Percentiles rank a stretch among this genome's conserved stretches.
Evolutionary conservation across 2,888 invertebrate species (phyloP).

Genomic region (Eupithecia exiguata): DNA sequence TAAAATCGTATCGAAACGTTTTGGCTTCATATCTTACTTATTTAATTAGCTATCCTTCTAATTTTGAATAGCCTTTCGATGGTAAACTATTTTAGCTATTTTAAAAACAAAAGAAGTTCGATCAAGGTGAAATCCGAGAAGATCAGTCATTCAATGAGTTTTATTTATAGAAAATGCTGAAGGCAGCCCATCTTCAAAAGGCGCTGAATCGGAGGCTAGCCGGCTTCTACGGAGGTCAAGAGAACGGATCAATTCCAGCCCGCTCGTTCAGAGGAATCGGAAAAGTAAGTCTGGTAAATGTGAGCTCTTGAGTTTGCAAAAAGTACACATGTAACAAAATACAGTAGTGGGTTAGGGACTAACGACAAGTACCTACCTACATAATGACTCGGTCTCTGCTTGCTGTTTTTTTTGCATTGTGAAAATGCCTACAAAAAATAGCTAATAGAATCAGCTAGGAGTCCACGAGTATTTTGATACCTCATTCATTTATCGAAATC

Average conservation of each 20-base stretch:
- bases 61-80: background rate
- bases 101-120: background rate
- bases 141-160: background rate
- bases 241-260: constrained; percentile 76
- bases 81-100: background rate
- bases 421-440: too few species aligned
- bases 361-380: too few species aligned
- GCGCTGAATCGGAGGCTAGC: constrained; percentile 69
- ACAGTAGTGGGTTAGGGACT: too few species aligned
- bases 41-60: too few species aligned
- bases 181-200: constrained; percentile 70
- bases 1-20: background rate
- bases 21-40: background rate
- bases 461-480: too few species aligned
- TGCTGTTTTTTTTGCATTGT: too few species aligned
- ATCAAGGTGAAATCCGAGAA: background rate
- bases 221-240: constrained; percentile 71
- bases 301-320: background rate
- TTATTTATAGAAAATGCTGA: constrained; percentile 69
- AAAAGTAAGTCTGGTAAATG: constrained; percentile 61
- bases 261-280: constrained; percentile 72
- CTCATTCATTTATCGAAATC: too few species aligned
- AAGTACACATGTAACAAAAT: too few species aligned
- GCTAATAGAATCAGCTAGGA: too few species aligned
- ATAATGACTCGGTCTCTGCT: too few species aligned